Base-by-base conservation (phyloP, 2,888 invertebrate species). In the Tenthredo livida region DNA sequence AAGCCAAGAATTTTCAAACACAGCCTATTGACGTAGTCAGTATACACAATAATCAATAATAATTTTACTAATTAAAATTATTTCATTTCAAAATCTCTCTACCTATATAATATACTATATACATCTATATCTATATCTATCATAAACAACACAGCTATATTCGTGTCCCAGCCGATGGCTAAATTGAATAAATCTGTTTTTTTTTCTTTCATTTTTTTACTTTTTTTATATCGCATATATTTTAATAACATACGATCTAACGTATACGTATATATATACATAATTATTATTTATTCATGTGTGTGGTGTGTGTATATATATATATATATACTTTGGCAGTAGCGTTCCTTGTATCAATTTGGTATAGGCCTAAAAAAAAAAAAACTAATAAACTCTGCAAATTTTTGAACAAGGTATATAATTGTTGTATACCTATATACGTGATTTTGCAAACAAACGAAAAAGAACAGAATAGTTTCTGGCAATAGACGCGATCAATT, bases 321-420 rank as follows among this genome's bases (percentile, higher is more conserved):
- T 72, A 40, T 72, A 21, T 12, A 73, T 67, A 83, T 67, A 83
- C 83, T 83, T 83, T 83, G 83, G 83, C 83, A 83, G 83, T 83
- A 83, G 83, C 83, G 83, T 83, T 83, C 43, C 83, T 83, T 83
- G 83, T 83, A 83, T 47, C 40, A 70, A 83, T 83, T 83, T 83
- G 83, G 65, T 83, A 67, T 65, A 83, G 83, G 83, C 83, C 67
- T 80, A 21, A 40, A 12, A 82, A 47, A 83, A 82, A 9, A 10
- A 47, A 83, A 67, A n/a, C 17, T n/a, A 43, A 2, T 61, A 21
- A 50, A 5, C 37, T 15, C 29, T 33, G 50, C 25, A 29, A 50
- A 50, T 12, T 77, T 77, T 54, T 1, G 0, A 25, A 73, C 43
- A 43, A 43, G 9, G 5, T 40, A 12, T 73, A 12, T 33, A 33